phyloP scores from a whole-genome alignment of 2,113 vertebrate species.

The Hiodon alosoides region DNA sequence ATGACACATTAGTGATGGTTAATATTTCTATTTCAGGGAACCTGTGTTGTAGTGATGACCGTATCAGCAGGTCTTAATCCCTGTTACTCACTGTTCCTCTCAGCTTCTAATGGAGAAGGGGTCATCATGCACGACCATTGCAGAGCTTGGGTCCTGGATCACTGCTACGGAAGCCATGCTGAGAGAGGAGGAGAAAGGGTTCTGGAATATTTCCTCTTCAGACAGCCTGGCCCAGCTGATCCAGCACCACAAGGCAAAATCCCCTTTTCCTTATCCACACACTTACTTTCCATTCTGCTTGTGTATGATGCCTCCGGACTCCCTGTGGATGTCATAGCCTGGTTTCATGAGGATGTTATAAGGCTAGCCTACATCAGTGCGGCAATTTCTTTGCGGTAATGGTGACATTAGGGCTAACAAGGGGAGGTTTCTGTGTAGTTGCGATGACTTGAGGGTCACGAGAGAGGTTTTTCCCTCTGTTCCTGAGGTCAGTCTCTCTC shows the following conservation, averaged over 20 bases:
- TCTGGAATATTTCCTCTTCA: conserved; percentile 9
- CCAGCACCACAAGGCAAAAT: conserved; percentile 64
- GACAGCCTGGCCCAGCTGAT: conserved; percentile 58
- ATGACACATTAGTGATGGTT: too few relatives aligned
- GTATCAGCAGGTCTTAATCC: too few relatives aligned
- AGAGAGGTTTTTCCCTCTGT: not conserved
- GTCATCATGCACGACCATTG: conserved; percentile 70
- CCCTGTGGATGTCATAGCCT: not conserved
- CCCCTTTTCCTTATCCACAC: not conserved
- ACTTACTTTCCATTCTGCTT: too few relatives aligned
- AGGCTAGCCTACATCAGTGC: too few relatives aligned
- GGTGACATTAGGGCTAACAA: too few relatives aligned
- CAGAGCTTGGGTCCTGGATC: conserved; percentile 71
- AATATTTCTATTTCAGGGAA: too few relatives aligned
- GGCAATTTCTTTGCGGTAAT: too few relatives aligned
- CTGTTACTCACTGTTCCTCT: not conserved
- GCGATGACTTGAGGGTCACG: not conserved
- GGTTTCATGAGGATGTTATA: too few relatives aligned
- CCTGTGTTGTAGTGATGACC: too few relatives aligned
- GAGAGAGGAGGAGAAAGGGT: conserved; percentile 22
- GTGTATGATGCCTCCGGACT: not conserved
- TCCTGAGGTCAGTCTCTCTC: not conserved
- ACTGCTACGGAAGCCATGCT: conserved; percentile 49
- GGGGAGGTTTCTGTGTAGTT: too few relatives aligned
- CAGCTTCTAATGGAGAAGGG: conserved; percentile 77